A percentile compares a stretch with the other conserved stretches of the same genome.
Conservation (phyloP, 2,888 invertebrate genomes). For the Lamproptera curius region DNA sequence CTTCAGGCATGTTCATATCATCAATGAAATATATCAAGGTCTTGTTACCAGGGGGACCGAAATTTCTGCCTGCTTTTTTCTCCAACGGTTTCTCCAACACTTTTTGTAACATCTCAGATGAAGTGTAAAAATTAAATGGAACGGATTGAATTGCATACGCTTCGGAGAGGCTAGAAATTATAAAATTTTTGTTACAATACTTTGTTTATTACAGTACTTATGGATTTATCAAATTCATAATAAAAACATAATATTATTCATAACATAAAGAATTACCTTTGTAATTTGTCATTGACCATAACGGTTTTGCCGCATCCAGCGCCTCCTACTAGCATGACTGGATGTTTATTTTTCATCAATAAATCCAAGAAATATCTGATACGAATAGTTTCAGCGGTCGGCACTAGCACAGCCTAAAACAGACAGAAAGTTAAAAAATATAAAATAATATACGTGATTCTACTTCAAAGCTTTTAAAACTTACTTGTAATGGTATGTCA, state of each 20-base stretch:
- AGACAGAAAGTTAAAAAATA: conserved; percentile 7
- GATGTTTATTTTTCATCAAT: conserved; percentile 91
- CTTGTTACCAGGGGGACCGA: conserved; percentile 96
- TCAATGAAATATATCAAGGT: conserved; percentile 96
- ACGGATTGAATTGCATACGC: conserved; percentile 94
- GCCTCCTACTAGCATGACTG: conserved; percentile 96
- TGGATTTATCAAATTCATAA: no score
- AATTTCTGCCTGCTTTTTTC: conserved; percentile 97
- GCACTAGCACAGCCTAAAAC: conserved; percentile 90
- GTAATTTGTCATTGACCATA: conserved; percentile 84
- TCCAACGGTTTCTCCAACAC: conserved; percentile 96
- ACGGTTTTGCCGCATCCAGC: conserved; percentile 97
- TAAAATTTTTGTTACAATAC: no score
- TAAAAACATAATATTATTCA: background rate
- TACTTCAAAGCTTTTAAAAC: background rate
- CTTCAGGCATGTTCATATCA: conserved; percentile 99
- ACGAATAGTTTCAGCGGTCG: conserved; percentile 95
- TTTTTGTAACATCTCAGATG: conserved; percentile 95
- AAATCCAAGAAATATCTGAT: conserved; percentile 93
- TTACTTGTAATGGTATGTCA: conserved; percentile 92
- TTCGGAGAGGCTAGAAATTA: conserved; percentile 81
- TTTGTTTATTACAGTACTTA: no score
- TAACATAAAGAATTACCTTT: conserved; percentile 49
- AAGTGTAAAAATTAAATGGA: conserved; percentile 97
- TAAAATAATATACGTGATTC: background rate